Evolutionary conservation across 2,888 invertebrate genomes (phyloP), one percentile per base, ranked within the genome.

Genomic region (Meandrusa payeni): DNA sequence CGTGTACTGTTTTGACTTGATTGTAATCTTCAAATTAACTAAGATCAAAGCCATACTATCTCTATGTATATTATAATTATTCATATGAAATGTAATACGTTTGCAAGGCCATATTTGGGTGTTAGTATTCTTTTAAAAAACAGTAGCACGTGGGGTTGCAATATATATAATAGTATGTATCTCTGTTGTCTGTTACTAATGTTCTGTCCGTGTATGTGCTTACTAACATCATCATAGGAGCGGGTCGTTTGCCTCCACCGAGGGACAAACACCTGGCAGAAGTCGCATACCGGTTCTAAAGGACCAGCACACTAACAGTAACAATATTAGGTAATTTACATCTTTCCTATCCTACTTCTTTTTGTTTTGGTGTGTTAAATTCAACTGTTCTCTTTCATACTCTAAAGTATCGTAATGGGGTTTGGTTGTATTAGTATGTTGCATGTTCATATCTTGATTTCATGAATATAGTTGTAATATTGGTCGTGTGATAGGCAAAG

Each of bases 401-500:
- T 28, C 2, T 7, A 28, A 28, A 20, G 38, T 32, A 32, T 24
- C 20, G 15, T 38, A n/a, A 45, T 19, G 19, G 10, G 1, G 6
- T 28, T 28, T 31, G 29, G 13, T 7, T 29, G 23, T 24, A 5
- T 44, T 38, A 38, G 17, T 33, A 33, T 19, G 28, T 19, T 55
- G 33, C 44, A 38, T 27, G 38, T 17, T 17, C 10, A 5, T 26
- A 4, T 15, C 3, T 46, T 64, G 53, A 57, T 40, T 2, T 20
- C 23, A 27, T 23, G 11, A 10, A 54, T 41, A 48, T 50, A 11
- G 4, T 52, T 36, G 34, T 28, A 15, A 33, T 15, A 9, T 17
- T 22, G 3, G 31, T 5, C 2, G 46, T 41, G 26, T 10, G 5
- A 51, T 75, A 94, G 94, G 82, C 92, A 93, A 75, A 89, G 93